phyloP scores from a whole-genome alignment of 2,888 invertebrate species.

The Furcula furcula region DNA sequence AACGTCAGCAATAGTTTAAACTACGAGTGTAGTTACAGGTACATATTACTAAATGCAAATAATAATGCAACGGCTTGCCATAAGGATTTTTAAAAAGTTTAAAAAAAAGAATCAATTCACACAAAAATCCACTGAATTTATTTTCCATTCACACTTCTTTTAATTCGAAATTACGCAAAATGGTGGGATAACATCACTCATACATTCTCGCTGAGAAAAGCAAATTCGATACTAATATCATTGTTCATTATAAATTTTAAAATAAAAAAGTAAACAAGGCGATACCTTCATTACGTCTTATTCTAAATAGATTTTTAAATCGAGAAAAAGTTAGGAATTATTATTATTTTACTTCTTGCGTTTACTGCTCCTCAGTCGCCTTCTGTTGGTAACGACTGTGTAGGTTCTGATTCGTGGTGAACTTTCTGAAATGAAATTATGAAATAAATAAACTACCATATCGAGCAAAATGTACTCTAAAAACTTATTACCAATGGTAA shows the following conservation, averaged over 20 bases:
- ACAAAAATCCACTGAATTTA: slow-evolving; percentile 34
- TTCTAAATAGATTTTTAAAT: too few relatives aligned
- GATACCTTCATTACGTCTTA: slow-evolving; percentile 27
- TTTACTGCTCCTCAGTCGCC: slow-evolving; percentile 58
- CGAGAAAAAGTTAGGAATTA: slow-evolving; percentile 2
- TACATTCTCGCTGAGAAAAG: slow-evolving; percentile 11
- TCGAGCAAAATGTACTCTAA: too few relatives aligned
- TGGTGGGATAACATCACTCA: slow-evolving; percentile 24
- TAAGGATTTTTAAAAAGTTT: not conserved
- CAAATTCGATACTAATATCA: not conserved
- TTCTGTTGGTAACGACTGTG: slow-evolving; percentile 44
- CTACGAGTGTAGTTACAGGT: slow-evolving; percentile 17
- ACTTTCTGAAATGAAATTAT: slow-evolving; percentile 46
- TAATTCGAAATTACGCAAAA: slow-evolving; percentile 11
- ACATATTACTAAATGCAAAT: slow-evolving; percentile 26
- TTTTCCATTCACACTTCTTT: slow-evolving; percentile 20
- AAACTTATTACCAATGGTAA: too few relatives aligned
- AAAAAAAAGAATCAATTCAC: not conserved
- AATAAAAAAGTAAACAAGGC: slow-evolving; percentile 16
- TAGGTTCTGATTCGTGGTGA: slow-evolving; percentile 31
- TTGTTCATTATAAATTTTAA: slow-evolving; percentile 5
- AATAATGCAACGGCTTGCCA: slow-evolving; percentile 21
- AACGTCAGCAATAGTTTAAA: slow-evolving; percentile 11
- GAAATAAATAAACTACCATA: too few relatives aligned
- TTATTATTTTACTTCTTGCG: slow-evolving; percentile 47